Base-by-base conservation (phyloP, 1,140 invertebrate genomes). In the Hermetia illucens region DNA sequence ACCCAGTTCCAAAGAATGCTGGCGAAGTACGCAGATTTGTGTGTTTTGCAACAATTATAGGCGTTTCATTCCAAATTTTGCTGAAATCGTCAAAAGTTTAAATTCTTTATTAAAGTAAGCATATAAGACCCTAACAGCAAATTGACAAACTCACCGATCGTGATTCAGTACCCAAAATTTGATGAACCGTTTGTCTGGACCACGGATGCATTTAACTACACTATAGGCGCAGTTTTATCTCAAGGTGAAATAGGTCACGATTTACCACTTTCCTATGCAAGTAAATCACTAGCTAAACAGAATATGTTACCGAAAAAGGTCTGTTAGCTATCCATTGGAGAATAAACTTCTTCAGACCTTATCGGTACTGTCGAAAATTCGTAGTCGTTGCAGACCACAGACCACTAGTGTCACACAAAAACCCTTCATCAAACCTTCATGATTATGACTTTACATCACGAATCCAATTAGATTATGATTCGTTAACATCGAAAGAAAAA, bases 341-440 rank as follows among this genome's bases (percentile, higher is more conserved):
- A 1, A 49, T 63, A 1, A 53, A 65, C 42, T 50, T 61, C 31
- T 66, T 65, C 32, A 34, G 52, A 15, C 52, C 50, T 2, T 56
- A 58, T 45, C 25, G 57, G 17, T 51, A 42, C 18, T 52, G 54
- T 15, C 37, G 24, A 13, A 48, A 50, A 43, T 56, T 58, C 30
- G 47, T 31, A 30, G 45, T 55, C 16, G 10, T 45, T 1, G 50
- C 49, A 2, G 53, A 56, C 40, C 49, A 69, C 38, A 52, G 52
- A 40, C 53, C 62, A n/a, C 29, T 46, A 13, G 32, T 38, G n/a
- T n/a, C n/a, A n/a, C n/a, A n/a, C n/a, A n/a, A n/a, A n/a, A n/a
- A n/a, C n/a, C n/a, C n/a, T n/a, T n/a, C n/a, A n/a, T n/a, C n/a
- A n/a, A n/a, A n/a, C n/a, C n/a, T n/a, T n/a, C n/a, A n/a, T n/a